Percentiles rank a stretch among this genome's conserved stretches.
Evolutionary conservation across 1,140 invertebrate species (phyloP).

Genomic region (Brachionus rubens): DNA sequence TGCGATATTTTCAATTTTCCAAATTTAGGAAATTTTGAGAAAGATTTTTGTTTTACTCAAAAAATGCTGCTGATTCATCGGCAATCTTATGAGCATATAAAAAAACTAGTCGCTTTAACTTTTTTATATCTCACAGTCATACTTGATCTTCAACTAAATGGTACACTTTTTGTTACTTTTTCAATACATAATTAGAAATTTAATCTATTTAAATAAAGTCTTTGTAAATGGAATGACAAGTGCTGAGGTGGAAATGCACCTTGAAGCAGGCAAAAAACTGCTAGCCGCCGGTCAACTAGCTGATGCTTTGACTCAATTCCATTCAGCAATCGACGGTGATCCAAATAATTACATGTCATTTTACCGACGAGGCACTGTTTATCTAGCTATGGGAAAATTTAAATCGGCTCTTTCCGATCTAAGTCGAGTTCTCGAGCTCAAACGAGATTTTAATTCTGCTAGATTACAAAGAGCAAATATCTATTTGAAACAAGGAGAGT

Average conservation of each 20-base stretch:
- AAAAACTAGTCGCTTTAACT: conserved; percentile 1
- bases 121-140: neutral
- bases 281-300: conserved; percentile 84
- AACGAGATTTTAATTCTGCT: conserved; percentile 87
- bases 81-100: conserved; percentile 6
- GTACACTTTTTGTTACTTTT: neutral
- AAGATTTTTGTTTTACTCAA: no score
- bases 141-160: conserved; percentile 4
- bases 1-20: no score
- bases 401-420: conserved; percentile 91
- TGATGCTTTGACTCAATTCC: conserved; percentile 94
- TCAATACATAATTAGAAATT: neutral
- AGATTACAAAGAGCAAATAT: conserved; percentile 79
- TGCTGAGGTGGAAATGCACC: conserved; percentile 81
- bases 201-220: conserved; percentile 46
- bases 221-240: conserved; percentile 43
- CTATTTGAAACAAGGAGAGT: conserved; percentile 80
- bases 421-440: conserved; percentile 82
- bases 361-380: conserved; percentile 80
- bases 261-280: conserved; percentile 85
- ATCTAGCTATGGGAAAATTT: conserved; percentile 89
- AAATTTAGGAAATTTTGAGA: no score
- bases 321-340: conserved; percentile 94
- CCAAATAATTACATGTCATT: conserved; percentile 89
- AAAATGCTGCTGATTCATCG: conserved; percentile 17